Evolutionary conservation across 2,888 invertebrate genomes (phyloP).

Genomic region (Dorcus hopei): DNA sequence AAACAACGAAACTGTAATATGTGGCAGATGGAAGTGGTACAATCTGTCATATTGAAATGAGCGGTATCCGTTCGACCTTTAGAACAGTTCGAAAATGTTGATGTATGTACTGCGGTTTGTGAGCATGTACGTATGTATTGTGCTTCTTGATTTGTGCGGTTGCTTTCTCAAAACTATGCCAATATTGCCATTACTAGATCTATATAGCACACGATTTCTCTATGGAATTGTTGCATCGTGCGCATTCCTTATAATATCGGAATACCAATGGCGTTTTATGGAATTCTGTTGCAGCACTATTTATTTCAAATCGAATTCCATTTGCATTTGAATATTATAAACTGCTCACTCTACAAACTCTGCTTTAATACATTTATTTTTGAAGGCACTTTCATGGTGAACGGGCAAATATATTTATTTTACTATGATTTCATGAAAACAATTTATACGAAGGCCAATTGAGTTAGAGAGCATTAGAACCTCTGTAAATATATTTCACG

Average conservation of each 20-base stretch:
- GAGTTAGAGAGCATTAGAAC: too few species aligned
- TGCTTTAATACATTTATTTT: too few species aligned
- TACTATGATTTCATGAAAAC: too few species aligned
- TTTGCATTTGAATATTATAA: too few species aligned
- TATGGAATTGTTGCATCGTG: background rate
- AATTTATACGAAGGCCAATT: too few species aligned
- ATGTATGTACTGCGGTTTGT: background rate
- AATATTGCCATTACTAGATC: constrained; percentile 28
- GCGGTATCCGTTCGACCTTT: background rate
- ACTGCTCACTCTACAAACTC: too few species aligned
- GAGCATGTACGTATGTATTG: constrained; percentile 20
- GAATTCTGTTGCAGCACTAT: too few species aligned
- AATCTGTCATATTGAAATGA: background rate
- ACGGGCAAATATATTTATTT: too few species aligned
- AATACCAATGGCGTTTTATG: background rate
- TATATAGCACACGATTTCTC: background rate
- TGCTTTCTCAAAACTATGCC: constrained; percentile 36
- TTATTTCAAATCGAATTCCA: too few species aligned
- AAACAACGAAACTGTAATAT: background rate
- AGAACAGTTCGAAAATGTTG: background rate
- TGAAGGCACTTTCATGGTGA: too few species aligned
- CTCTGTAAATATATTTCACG: too few species aligned
- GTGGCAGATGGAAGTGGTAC: background rate
- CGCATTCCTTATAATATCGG: background rate
- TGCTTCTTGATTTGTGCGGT: constrained; percentile 33